Conservation (phyloP, 2,113 vertebrate genomes). For the Gallinago jamesoni region DNA sequence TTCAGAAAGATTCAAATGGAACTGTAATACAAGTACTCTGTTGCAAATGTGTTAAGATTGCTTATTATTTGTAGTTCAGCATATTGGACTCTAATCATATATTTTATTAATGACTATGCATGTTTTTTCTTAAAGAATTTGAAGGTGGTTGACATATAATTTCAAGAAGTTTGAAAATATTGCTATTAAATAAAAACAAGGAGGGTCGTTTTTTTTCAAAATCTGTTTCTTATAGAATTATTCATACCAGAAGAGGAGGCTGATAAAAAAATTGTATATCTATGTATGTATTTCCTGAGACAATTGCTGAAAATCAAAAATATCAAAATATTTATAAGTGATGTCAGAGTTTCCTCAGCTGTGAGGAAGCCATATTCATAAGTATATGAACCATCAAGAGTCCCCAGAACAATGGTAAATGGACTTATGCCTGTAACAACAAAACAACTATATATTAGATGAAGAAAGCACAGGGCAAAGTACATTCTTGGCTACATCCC, state of each 20-base stretch:
- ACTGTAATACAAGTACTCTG: background rate
- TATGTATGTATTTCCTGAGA: background rate
- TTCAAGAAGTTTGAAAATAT: background rate
- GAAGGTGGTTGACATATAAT: background rate
- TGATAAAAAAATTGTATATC: background rate
- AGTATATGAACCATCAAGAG: background rate
- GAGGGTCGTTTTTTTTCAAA: background rate
- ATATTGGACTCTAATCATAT: background rate
- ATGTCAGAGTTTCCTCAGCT: background rate
- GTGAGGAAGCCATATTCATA: accelerated
- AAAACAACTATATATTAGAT: background rate
- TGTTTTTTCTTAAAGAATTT: background rate
- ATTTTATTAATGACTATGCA: background rate
- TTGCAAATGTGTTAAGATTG: background rate
- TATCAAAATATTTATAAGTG: background rate
- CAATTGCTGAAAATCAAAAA: background rate
- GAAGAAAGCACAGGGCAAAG: background rate
- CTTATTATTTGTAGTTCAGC: background rate
- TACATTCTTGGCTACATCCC: background rate
- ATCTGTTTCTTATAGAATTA: background rate
- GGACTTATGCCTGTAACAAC: background rate
- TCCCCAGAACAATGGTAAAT: background rate
- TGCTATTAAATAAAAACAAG: background rate
- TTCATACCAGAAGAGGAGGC: background rate
- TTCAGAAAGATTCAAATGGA: background rate